phyloP scores from a whole-genome alignment of 2,797 vertebrate species.

The Oceanodroma leucorhoa region DNA sequence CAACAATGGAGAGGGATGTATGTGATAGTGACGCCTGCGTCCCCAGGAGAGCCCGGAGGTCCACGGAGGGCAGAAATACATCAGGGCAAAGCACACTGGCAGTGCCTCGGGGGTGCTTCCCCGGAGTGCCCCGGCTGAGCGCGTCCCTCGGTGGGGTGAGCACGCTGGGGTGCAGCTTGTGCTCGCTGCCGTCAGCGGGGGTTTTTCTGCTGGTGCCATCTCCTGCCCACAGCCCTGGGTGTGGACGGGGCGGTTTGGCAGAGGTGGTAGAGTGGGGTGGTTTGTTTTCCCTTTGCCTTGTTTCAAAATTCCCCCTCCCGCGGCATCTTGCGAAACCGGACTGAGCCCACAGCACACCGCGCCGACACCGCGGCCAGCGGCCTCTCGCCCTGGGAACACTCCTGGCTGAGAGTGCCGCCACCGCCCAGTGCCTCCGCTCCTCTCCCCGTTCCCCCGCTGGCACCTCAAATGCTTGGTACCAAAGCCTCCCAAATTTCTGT shows the following conservation, averaged over 20 bases:
- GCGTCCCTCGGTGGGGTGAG: background rate
- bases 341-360: background rate
- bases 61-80: background rate
- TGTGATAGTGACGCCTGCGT: background rate
- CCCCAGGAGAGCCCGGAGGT: background rate
- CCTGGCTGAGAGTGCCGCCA: background rate
- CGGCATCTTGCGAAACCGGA: background rate
- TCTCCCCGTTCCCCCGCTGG: rapidly evolving
- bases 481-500: background rate
- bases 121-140: rapidly evolving
- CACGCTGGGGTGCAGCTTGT: background rate
- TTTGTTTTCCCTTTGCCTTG: conserved; percentile 16
- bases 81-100: background rate
- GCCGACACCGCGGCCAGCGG: rapidly evolving
- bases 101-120: background rate
- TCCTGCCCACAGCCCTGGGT: background rate
- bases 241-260: rapidly evolving
- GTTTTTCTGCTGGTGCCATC: background rate
- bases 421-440: background rate
- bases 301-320: background rate
- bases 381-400: background rate
- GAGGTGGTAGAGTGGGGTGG: background rate
- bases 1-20: background rate
- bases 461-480: background rate
- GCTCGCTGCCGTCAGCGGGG: rapidly evolving